A percentile compares a stretch with the other conserved stretches of the same genome.
Evolutionary conservation across 2,797 vertebrate genomes (phyloP).

Genomic region (Semotilus atromaculatus): DNA sequence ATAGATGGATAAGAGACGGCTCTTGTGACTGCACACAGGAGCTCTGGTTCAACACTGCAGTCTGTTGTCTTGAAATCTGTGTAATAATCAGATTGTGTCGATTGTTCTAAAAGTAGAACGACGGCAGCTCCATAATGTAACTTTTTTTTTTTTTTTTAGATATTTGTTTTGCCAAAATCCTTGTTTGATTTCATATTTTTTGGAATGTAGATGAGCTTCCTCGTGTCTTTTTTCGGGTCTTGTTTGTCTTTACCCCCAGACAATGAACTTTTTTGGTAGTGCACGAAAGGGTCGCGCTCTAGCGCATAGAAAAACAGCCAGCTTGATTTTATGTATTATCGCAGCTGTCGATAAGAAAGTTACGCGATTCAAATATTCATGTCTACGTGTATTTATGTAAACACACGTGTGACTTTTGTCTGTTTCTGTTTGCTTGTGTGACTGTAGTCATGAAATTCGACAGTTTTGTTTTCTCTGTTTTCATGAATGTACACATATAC

Average conservation of each 20-base stretch:
- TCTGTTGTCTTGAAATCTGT: slow-evolving; percentile 79
- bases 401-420: slow-evolving; percentile 1
- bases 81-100: slow-evolving; percentile 77
- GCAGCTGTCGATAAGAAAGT: slow-evolving; percentile 36
- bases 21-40: slow-evolving; percentile 74
- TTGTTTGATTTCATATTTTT: slow-evolving; percentile 68
- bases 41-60: slow-evolving; percentile 75
- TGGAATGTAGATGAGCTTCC: slow-evolving; percentile 64
- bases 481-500: background rate
- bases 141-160: slow-evolving; percentile 71
- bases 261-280: slow-evolving; percentile 25
- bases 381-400: background rate
- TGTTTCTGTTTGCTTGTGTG: slow-evolving; percentile 1
- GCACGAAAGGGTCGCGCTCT: background rate
- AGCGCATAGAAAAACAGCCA: background rate
- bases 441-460: background rate
- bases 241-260: slow-evolving; percentile 56
- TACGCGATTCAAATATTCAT: background rate
- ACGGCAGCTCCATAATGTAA: slow-evolving; percentile 71
- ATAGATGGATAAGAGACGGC: slow-evolving; percentile 83
- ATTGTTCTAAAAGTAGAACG: slow-evolving; percentile 80
- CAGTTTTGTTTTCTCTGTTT: background rate
- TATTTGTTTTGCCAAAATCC: slow-evolving; percentile 76
- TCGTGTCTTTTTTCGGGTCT: slow-evolving; percentile 59
- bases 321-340: slow-evolving; percentile 31